These are phyloP conservation scores for Rhagium mordax DNA, from an alignment of 2,888 invertebrate species.

Conservation along the genomic window DNA sequence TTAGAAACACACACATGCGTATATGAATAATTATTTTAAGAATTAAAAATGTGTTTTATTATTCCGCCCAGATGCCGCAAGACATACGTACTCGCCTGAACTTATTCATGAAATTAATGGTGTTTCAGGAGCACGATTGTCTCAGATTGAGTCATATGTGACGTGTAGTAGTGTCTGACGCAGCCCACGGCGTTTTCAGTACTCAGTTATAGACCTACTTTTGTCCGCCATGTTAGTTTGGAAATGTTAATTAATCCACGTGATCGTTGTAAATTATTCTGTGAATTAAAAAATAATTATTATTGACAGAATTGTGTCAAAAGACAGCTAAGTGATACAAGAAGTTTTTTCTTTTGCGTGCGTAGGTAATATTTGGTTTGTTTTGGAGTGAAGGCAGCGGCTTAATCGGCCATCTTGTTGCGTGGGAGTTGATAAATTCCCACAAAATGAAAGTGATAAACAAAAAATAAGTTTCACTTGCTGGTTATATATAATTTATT, in stretches of 20 bases:
- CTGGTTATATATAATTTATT: neutral
- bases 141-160: constrained; percentile 33
- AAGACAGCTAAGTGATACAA: neutral
- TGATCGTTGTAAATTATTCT: constrained; percentile 29
- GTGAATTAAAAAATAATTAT: neutral
- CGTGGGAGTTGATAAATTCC: constrained; percentile 29
- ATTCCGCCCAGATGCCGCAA: constrained; percentile 10
- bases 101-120: constrained; percentile 25
- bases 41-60: constrained; percentile 60
- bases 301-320: neutral
- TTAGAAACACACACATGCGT: constrained; percentile 46
- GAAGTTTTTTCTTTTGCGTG: neutral
- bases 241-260: constrained; percentile 20
- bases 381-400: constrained; percentile 48
- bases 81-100: constrained; percentile 38
- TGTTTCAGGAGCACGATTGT: constrained; percentile 44
- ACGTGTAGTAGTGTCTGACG: constrained; percentile 51
- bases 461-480: neutral
- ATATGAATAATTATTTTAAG: constrained; percentile 61
- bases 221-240: constrained; percentile 53
- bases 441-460: constrained; percentile 36
- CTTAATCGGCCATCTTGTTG: constrained; percentile 49
- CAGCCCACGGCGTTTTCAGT: constrained; percentile 51
- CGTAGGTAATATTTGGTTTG: neutral
- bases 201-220: constrained; percentile 52